A percentile compares a stretch with the other conserved stretches of the same genome.
Conservation (phyloP, 2,888 invertebrate species). For the Tribolium freemani region DNA sequence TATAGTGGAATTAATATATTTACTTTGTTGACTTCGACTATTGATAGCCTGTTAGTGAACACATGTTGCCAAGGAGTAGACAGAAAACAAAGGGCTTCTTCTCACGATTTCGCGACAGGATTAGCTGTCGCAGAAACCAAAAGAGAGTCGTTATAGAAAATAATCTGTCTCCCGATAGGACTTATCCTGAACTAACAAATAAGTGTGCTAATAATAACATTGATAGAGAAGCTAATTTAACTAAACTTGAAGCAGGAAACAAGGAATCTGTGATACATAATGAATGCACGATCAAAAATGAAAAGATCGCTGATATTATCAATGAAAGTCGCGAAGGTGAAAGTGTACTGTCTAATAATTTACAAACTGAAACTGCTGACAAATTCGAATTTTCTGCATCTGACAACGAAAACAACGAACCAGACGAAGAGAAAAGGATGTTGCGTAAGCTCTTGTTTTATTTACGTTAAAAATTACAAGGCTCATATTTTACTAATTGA, state of each 20-base stretch:
- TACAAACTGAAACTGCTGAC: conserved; percentile 1
- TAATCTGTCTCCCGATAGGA: conserved; percentile 17
- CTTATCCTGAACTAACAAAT: conserved; percentile 1
- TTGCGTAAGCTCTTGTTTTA: conserved; percentile 27
- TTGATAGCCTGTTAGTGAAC: conserved; percentile 33
- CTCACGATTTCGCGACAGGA: conserved; percentile 13
- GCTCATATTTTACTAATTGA: conserved; percentile 4
- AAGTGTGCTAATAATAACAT: conserved; percentile 26
- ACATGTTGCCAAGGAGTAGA: conserved; percentile 18
- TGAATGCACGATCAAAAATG: conserved; percentile 3
- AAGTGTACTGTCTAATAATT: conserved; percentile 3
- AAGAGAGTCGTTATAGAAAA: conserved; percentile 24
- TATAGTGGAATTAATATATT: conserved; percentile 44
- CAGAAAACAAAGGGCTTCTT: conserved; percentile 16
- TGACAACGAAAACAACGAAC: conserved; percentile 16
- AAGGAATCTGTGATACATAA: conserved; percentile 24
- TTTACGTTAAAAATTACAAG: background rate
- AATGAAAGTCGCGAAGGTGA: background rate
- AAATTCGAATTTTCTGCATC: conserved; percentile 10
- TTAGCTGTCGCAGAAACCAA: conserved; percentile 25
- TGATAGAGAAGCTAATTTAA: conserved; percentile 19
- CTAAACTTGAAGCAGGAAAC: conserved; percentile 8
- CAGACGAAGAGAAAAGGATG: conserved; percentile 26
- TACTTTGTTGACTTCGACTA: conserved; percentile 3
- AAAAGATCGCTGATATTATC: conserved; percentile 17